A percentile compares a stretch with the other conserved stretches of the same genome.
phyloP scores from a whole-genome alignment of 1,140 invertebrate genomes.

The Tetramorium simillimum region DNA sequence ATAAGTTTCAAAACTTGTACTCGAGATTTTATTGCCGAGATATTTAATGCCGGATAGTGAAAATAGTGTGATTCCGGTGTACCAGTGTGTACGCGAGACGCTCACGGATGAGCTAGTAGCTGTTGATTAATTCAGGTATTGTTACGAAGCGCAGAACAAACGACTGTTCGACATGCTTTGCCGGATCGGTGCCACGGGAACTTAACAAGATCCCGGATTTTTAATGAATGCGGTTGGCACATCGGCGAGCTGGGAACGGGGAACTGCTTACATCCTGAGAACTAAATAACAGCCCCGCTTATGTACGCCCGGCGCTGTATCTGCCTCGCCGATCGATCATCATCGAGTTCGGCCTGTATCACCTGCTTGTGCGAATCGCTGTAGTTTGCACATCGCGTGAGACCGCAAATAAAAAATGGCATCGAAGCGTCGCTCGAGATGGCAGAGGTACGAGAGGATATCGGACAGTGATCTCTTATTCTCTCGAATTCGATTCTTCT shows the following conservation, averaged over 20 bases:
- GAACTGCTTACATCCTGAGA: constrained; percentile 70
- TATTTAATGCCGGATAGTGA: constrained; percentile 9
- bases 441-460: not conserved
- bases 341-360: constrained; percentile 60
- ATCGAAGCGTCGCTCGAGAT: not conserved
- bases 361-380: constrained; percentile 47
- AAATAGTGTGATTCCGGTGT: constrained; percentile 26
- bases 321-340: constrained; percentile 68
- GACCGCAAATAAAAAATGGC: constrained; percentile 12
- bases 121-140: constrained; percentile 59
- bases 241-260: constrained; percentile 75
- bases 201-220: constrained; percentile 73
- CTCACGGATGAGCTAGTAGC: constrained; percentile 11
- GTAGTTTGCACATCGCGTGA: constrained; percentile 29
- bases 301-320: constrained; percentile 63
- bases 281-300: constrained; percentile 74
- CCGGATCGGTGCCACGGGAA: constrained; percentile 75
- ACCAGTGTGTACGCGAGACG: not conserved
- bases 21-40: not conserved
- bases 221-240: constrained; percentile 76
- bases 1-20: not conserved
- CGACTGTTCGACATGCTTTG: constrained; percentile 62
- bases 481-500: not conserved
- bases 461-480: not conserved
- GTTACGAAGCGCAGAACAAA: constrained; percentile 64